Percentiles rank a stretch among this genome's conserved stretches.
These are phyloP conservation scores for Plumapathes pennacea DNA, from an alignment of 92 coral and sea anemone species.

Conservation along the genomic window DNA sequence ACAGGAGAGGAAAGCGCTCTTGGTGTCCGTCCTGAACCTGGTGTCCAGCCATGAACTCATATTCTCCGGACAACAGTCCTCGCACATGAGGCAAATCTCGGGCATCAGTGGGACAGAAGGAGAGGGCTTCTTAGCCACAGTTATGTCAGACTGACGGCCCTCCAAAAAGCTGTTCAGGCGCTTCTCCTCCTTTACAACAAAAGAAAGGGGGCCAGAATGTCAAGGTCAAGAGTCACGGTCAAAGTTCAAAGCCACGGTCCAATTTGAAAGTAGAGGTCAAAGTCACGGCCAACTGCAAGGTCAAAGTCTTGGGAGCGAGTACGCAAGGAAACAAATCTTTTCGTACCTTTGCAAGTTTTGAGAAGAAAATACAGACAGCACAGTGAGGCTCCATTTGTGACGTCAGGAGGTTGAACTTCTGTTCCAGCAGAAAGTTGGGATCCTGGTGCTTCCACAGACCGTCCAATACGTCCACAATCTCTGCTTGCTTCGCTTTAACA, in stretches of 20 bases:
- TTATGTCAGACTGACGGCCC: too few species aligned
- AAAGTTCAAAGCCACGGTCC: too few species aligned
- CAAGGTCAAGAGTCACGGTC: too few species aligned
- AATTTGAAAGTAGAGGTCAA: too few species aligned
- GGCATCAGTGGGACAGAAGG: constrained; percentile 70
- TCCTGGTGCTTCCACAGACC: constrained; percentile 71
- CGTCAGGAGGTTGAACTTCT: constrained; percentile 53
- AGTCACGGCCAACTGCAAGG: too few species aligned
- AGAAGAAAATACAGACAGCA: constrained; percentile 64
- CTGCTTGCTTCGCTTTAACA: too few species aligned
- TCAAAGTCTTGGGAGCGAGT: too few species aligned
- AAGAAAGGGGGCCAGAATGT: too few species aligned
- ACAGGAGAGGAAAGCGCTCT: constrained; percentile 66
- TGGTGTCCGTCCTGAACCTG: constrained; percentile 54
- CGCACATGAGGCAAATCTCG: constrained; percentile 86
- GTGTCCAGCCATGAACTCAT: constrained; percentile 83
- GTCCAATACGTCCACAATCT: constrained; percentile 37
- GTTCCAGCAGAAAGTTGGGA: constrained; percentile 57
- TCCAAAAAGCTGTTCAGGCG: too few species aligned
- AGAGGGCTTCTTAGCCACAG: background rate
- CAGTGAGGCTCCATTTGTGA: constrained; percentile 62
- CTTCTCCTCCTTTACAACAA: too few species aligned
- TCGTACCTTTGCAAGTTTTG: constrained; percentile 55
- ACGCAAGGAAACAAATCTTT: too few species aligned
- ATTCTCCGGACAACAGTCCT: constrained; percentile 80